Evolutionary conservation across 2,113 vertebrate species (phyloP).

Genomic region (Lepisosteus oculatus): DNA sequence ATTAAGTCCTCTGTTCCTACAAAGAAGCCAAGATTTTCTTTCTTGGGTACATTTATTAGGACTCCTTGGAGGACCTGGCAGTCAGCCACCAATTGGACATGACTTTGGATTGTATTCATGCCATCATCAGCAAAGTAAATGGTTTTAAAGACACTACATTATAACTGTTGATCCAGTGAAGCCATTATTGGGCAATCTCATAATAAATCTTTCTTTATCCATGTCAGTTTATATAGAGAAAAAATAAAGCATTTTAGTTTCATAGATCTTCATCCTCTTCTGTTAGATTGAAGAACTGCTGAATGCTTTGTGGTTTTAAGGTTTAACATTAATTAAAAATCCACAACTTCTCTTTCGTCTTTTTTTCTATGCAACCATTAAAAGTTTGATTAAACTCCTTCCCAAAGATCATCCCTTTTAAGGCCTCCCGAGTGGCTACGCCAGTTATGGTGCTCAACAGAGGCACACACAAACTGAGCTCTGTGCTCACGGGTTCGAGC

Average conservation of each 20-base stretch:
- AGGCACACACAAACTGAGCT: too few species aligned
- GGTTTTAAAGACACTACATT: conserved; percentile 41
- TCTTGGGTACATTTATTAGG: conserved; percentile 52
- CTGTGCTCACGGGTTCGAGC: too few species aligned
- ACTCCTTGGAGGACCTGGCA: conserved; percentile 62
- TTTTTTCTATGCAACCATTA: too few species aligned
- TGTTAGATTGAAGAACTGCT: conserved; percentile 43
- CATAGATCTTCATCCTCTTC: conserved; percentile 53
- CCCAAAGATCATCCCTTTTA: too few species aligned
- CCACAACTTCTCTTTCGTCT: conserved; percentile 9
- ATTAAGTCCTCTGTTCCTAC: conserved; percentile 27
- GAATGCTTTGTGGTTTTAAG: not conserved
- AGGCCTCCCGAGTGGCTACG: too few species aligned
- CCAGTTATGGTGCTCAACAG: too few species aligned
- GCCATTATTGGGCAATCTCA: conserved; percentile 56
- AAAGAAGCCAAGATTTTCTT: conserved; percentile 48
- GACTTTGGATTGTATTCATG: conserved; percentile 68
- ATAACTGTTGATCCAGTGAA: conserved; percentile 64
- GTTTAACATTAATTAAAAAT: not conserved
- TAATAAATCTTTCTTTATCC: conserved; percentile 61
- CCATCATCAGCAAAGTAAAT: conserved; percentile 63
- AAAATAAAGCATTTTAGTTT: conserved; percentile 51
- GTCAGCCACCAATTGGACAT: conserved; percentile 62
- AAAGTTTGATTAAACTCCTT: too few species aligned
- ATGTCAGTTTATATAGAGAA: conserved; percentile 57